Evolutionary conservation across 2,113 vertebrate genomes (phyloP), one percentile per base, ranked within the genome.

Genomic region (Grallaria varia): DNA sequence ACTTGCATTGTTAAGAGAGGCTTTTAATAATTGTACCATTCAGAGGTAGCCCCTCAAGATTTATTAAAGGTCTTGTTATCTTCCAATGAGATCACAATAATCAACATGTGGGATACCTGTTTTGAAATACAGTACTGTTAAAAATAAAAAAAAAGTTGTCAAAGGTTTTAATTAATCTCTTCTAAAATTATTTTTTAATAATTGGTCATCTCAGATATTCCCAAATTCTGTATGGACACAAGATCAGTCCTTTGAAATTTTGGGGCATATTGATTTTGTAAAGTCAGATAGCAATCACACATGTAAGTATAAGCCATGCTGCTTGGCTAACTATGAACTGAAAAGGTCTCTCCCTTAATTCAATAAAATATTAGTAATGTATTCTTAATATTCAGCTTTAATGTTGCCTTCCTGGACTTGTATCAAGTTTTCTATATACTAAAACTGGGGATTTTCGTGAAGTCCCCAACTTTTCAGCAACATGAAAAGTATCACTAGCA

Each of bases 401-500:
- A 17, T 63, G 14, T 11, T 49, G 44, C 25, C n/a, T 44, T 79
- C 14, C 49, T 58, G 44, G 40, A 18, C 44, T 47, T 13, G 4
- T 5, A 58, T 79, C 15, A 78, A 53, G n/a, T 55, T 93, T 93
- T 74, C 7, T 10, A 37, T 74, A 63, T 47, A 50, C 44, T 82
- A 91, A 86, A 56, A 8, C 22, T 21, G n/a, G 37, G 12, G 40
- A 68, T 87, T 95, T 87, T 53, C 75, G 58, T 55, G 68, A 95
- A 59, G 24, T 64, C 40, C 52, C 14, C 52, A 76, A 24, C 17
- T 53, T 66, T 60, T 93, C 59, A 77, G 27, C 44, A 86, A 75
- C 60, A 89, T 42, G 76, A 75, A 93, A 96, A 96, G 39, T 87
- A 95, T 91, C 89, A 82, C 80, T 63, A 71, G n/a, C 44, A 77